Evolutionary conservation across 1,140 invertebrate genomes (phyloP).

Genomic region (Sitobion miscanthi): DNA sequence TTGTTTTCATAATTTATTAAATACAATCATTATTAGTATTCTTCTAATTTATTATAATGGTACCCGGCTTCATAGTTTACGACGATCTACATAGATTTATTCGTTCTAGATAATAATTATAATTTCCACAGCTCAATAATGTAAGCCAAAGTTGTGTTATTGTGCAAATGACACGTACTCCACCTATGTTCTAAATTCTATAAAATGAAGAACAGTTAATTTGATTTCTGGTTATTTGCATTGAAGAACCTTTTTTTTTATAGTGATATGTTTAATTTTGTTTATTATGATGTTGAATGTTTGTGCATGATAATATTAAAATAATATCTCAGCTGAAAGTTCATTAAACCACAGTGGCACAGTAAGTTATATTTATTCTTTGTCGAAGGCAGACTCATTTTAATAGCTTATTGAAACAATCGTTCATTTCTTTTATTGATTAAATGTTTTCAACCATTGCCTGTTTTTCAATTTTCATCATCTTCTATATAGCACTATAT

Average conservation of each 20-base stretch:
- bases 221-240: background rate
- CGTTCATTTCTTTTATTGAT: background rate
- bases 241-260: background rate
- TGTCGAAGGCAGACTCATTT: background rate
- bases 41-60: background rate
- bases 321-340: background rate
- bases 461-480: background rate
- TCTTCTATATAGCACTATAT: background rate
- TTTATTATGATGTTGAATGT: background rate
- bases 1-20: background rate
- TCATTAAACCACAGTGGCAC: background rate
- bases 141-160: background rate
- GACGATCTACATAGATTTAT: background rate
- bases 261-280: background rate
- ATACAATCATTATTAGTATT: background rate
- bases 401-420: background rate
- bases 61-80: background rate
- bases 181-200: background rate
- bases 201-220: background rate
- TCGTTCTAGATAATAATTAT: background rate
- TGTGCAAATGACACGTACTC: background rate
- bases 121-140: background rate
- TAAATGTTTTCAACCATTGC: background rate
- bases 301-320: background rate
- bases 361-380: background rate